phyloP scores from a whole-genome alignment of 2,113 vertebrate species.

The Empidonax traillii region DNA sequence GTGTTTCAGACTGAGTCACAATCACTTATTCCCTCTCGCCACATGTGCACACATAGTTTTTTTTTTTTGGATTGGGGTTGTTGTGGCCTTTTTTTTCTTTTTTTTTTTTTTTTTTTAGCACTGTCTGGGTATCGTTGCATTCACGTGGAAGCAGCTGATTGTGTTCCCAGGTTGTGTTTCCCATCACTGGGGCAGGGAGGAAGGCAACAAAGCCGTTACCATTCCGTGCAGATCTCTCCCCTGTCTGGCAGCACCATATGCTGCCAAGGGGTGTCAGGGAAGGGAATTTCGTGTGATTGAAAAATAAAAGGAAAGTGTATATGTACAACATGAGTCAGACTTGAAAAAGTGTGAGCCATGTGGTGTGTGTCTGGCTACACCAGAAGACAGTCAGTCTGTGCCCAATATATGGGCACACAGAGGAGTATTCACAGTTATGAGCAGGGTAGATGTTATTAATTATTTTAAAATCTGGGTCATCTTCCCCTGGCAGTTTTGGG shows the following conservation, averaged over 20 bases:
- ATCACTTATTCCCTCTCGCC: background rate
- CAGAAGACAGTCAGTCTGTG: background rate
- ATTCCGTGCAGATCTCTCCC: background rate
- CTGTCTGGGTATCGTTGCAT: background rate
- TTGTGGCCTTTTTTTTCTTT: background rate
- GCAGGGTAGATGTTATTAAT: background rate
- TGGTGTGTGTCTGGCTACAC: background rate
- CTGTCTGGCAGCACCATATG: background rate
- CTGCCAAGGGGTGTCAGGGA: background rate
- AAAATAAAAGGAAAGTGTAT: background rate
- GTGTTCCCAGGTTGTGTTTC: background rate
- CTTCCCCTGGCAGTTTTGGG: background rate
- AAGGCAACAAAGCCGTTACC: background rate
- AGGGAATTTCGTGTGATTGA: background rate
- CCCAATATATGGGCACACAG: background rate
- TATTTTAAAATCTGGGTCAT: background rate
- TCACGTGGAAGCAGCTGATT: background rate
- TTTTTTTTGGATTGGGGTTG: accelerated
- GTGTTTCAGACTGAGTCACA: background rate
- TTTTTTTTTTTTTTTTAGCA: background rate
- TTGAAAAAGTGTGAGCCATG: background rate
- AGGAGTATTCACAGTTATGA: background rate
- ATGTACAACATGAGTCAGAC: background rate
- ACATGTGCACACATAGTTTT: accelerated
- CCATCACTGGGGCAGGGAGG: background rate